Conservation (phyloP, 2,888 invertebrate species). For the Aleiodes alternator region DNA sequence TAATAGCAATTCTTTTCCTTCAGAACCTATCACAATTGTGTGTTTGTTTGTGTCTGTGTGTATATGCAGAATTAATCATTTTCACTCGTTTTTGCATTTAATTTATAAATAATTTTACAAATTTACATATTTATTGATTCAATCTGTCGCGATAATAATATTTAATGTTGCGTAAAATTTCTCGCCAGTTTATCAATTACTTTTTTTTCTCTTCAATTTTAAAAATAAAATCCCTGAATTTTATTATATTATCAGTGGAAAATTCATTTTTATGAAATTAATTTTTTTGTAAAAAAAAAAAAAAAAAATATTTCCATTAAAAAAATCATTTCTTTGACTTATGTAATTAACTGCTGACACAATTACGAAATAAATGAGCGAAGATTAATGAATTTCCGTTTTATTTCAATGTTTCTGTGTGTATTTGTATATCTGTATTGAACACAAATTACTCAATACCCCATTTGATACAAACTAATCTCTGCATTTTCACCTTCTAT, state of each 20-base stretch:
- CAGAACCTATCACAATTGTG: too few relatives aligned
- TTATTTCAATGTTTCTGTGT: too few relatives aligned
- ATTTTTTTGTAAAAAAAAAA: too few relatives aligned
- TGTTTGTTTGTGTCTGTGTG: too few relatives aligned
- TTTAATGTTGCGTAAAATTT: slow-evolving; percentile 29
- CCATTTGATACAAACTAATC: slow-evolving; percentile 2
- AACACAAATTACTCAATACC: slow-evolving; percentile 7
- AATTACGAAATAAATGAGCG: too few relatives aligned
- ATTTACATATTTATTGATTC: slow-evolving; percentile 21
- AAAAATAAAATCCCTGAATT: background rate
- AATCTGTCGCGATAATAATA: slow-evolving; percentile 4
- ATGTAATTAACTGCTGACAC: too few relatives aligned
- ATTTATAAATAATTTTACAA: slow-evolving; percentile 7
- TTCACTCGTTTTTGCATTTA: background rate
- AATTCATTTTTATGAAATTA: too few relatives aligned
- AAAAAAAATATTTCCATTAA: too few relatives aligned
- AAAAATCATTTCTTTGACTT: too few relatives aligned
- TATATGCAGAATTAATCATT: too few relatives aligned
- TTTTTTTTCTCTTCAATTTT: background rate
- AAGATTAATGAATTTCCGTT: too few relatives aligned
- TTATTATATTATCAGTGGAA: background rate
- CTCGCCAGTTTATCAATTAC: background rate
- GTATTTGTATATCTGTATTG: too few relatives aligned
- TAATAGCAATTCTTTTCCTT: background rate
- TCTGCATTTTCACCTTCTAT: slow-evolving; percentile 7